Evolutionary conservation across 2,888 invertebrate species (phyloP), one percentile per base, ranked within the genome.

Genomic region (Sarcophaga subvicina): DNA sequence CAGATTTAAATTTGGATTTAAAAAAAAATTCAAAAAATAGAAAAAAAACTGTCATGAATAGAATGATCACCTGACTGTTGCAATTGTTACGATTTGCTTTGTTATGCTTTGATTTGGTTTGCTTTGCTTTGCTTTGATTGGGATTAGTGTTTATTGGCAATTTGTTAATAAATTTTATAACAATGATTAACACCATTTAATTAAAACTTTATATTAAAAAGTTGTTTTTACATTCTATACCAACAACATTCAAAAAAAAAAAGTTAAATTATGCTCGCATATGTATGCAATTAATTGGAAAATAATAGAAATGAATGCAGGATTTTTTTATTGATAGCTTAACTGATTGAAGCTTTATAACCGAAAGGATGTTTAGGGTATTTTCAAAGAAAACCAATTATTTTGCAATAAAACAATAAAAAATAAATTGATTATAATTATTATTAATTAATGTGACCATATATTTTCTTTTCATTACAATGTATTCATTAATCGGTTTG

Each of bases 101-200:
- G 5, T 10, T 63, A 25, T 83, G 64, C 70, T 60, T 37, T 14
- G 49, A 37, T 27, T 73, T 22, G 22, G 22, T 22, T 22, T 67
- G 22, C n/a, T 64, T 70, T 45, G 45, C 22, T 60, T 69, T 14
- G 17, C 54, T 63, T 60, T 83, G 69, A 64, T 60, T 37, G 37
- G 49, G 49, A 49, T 47, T 59, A 75, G 70, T 80, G 59, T 83
- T 84, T 84, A 84, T 84, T 75, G 75, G 64, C 83, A 75, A 84
- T 80, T 87, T 87, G 83, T 81, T 79, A 70, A 75, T 25, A 73
- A 75, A 66, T 45, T 54, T 62, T 69, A 45, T 20, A 54, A 63
- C 62, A 67, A 78, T 69, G 27, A 76, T 72, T 78, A 73, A 60
- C 37, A 73, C 27, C n/a, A 73, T 59, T 67, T 71, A 27, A 22